phyloP scores from a whole-genome alignment of 2,113 vertebrate species.

The Saccopteryx leptura region DNA sequence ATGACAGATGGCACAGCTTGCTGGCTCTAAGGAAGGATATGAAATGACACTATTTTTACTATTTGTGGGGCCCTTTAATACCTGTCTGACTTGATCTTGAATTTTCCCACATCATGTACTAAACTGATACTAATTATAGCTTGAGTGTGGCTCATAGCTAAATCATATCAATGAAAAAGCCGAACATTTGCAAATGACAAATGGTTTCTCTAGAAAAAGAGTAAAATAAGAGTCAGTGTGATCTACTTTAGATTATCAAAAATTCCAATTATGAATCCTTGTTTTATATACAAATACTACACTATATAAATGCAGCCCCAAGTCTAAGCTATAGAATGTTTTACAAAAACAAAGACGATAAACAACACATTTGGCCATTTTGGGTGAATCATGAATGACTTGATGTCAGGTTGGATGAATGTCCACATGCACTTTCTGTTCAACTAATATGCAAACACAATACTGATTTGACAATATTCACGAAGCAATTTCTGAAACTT shows the following conservation, averaged over 20 bases:
- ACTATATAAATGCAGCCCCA: background rate
- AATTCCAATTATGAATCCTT: background rate
- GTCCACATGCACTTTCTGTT: background rate
- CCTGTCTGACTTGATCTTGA: background rate
- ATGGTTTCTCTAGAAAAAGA: conserved; percentile 39
- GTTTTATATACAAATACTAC: conserved; percentile 43
- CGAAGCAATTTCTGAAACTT: conserved; percentile 33
- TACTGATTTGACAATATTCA: background rate
- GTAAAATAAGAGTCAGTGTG: background rate
- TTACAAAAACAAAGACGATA: background rate
- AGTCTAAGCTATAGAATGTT: conserved; percentile 5
- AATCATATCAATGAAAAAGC: conserved; percentile 49
- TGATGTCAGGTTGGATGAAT: background rate
- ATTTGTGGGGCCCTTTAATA: background rate
- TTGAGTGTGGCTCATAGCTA: conserved; percentile 14
- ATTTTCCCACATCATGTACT: background rate
- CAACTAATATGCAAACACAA: background rate
- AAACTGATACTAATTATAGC: background rate
- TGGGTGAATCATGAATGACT: background rate
- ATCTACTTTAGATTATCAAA: conserved; percentile 69
- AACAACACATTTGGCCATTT: conserved; percentile 35
- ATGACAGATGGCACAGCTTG: background rate
- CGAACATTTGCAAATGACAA: conserved; percentile 34
- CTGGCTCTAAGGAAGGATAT: background rate
- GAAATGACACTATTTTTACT: background rate